These are phyloP conservation scores for Noturus placidus DNA, from an alignment of 2,113 vertebrate genomes.

Conservation along the genomic window DNA sequence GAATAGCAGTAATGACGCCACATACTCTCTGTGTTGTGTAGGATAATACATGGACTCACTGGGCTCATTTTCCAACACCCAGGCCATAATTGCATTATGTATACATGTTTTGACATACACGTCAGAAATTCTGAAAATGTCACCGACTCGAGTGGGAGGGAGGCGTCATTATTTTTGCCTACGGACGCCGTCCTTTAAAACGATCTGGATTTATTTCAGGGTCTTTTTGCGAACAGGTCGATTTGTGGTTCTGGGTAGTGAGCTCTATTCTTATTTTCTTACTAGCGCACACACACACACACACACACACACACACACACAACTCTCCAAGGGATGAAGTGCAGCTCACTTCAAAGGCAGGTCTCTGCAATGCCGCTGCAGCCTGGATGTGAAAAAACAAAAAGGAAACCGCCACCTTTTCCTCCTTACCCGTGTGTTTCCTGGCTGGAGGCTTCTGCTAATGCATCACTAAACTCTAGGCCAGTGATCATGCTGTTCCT, in stretches of 20 bases:
- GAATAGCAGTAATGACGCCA: conserved; percentile 18
- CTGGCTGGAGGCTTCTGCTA: conserved; percentile 23
- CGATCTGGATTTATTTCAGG: conserved; percentile 27
- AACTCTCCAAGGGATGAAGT: conserved; percentile 25
- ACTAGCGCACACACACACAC: neutral
- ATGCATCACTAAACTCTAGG: conserved; percentile 28
- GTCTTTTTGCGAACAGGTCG: neutral
- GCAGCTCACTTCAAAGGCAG: conserved; percentile 45
- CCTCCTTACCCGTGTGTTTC: conserved; percentile 8
- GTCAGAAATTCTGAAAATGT: conserved; percentile 15
- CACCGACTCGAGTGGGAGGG: conserved; percentile 24
- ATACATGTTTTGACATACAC: neutral
- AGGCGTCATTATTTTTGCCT: conserved; percentile 24
- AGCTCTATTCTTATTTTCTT: conserved; percentile 6
- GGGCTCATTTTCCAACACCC: neutral
- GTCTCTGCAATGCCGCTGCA: conserved; percentile 17
- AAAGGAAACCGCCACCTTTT: neutral
- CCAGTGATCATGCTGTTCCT: conserved; percentile 7
- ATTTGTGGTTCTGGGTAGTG: neutral
- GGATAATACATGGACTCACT: conserved; percentile 11
- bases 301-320: conserved; percentile 13
- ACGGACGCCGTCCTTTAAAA: neutral
- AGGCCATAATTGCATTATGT: neutral
- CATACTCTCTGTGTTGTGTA: conserved; percentile 15
- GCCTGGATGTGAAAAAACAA: conserved; percentile 1